Evolutionary conservation across 1,140 invertebrate species (phyloP).

Genomic region (Philotrypesis tridentata): DNA sequence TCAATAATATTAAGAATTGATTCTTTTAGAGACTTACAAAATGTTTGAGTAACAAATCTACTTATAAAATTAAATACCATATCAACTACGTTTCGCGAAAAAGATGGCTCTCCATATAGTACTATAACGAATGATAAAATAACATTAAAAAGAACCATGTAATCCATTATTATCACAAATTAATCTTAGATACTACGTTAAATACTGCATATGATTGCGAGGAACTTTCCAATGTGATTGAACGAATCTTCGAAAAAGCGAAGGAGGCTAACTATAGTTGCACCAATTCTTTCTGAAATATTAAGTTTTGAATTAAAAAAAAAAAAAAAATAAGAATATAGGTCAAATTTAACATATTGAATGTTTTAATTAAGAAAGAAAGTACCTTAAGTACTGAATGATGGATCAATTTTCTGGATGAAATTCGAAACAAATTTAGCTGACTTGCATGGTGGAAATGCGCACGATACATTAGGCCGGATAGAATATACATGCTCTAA

Average conservation of each 20-base stretch:
- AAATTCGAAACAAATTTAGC: background rate
- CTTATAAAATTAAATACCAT: conserved; percentile 22
- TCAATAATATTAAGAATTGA: conserved; percentile 24
- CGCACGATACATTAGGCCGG: background rate
- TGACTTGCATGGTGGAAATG: background rate
- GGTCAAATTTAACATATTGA: too few species aligned
- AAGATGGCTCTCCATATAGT: conserved; percentile 32
- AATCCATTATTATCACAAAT: conserved; percentile 10
- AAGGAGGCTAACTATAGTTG: too few species aligned
- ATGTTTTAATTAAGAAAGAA: background rate
- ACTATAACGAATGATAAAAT: conserved; percentile 36
- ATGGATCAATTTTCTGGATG: conserved; percentile 20
- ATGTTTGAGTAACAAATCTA: conserved; percentile 26
- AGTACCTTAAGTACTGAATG: background rate
- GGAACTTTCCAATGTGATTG: too few species aligned
- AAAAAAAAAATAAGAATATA: background rate
- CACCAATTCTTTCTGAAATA: conserved; percentile 2
- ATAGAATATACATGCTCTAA: conserved; percentile 10
- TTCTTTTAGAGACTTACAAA: conserved; percentile 4
- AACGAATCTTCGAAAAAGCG: too few species aligned
- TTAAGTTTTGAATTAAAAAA: background rate
- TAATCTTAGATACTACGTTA: background rate
- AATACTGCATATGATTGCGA: too few species aligned
- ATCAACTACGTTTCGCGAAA: conserved; percentile 28
- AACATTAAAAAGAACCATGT: conserved; percentile 20